Evolutionary conservation across 1,140 invertebrate genomes (phyloP).

Genomic region (Drosophila ananassae): DNA sequence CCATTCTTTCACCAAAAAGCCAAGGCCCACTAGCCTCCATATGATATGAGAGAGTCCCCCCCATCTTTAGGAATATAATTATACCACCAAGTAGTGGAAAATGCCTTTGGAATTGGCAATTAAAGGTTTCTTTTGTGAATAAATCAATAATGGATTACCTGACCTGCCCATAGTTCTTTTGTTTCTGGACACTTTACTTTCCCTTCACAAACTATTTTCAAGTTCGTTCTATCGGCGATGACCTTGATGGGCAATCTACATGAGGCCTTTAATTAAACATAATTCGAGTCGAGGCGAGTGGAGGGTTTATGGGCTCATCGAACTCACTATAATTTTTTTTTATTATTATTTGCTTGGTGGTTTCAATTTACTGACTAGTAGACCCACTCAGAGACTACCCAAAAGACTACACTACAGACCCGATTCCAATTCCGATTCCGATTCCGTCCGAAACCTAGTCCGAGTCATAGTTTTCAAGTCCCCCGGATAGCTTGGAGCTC

Average conservation of each 20-base stretch:
- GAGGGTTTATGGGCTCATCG: slow-evolving; percentile 38
- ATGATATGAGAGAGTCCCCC: background rate
- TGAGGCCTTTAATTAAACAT: slow-evolving; percentile 39
- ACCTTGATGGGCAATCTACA: slow-evolving; percentile 42
- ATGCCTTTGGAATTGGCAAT: background rate
- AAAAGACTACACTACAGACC: background rate
- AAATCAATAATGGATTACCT: background rate
- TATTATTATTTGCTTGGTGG: background rate
- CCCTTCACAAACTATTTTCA: background rate
- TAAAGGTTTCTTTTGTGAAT: background rate
- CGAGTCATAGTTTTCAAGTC: background rate
- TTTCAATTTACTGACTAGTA: background rate
- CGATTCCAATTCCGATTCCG: slow-evolving; percentile 1
- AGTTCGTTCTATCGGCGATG: background rate
- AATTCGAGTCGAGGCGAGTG: slow-evolving; percentile 29
- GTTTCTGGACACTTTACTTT: background rate
- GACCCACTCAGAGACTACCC: background rate
- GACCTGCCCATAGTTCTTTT: background rate
- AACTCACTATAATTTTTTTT: slow-evolving; percentile 11
- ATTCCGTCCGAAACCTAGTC: slow-evolving; percentile 8
- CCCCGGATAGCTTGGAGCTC: slow-evolving; percentile 12
- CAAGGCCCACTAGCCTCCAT: no score
- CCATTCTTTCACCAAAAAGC: no score
- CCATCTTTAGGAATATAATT: background rate
- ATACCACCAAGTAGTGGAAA: background rate